Evolutionary conservation across 2,888 invertebrate species (phyloP).

Genomic region (Homarus gammarus): DNA sequence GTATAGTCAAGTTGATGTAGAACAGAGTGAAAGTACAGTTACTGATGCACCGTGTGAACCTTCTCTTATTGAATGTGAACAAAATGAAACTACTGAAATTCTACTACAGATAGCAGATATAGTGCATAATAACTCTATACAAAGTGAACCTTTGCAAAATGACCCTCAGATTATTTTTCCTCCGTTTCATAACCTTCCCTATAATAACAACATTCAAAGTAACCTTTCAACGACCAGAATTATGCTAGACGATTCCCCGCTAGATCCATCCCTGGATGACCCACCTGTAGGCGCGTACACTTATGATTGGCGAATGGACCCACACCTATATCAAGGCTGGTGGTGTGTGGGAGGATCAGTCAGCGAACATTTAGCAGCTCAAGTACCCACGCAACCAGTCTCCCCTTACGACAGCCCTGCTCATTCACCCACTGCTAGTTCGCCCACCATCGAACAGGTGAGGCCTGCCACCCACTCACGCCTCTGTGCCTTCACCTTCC

Average conservation of each 20-base stretch:
- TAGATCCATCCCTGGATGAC: slow-evolving; percentile 41
- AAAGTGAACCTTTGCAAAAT: slow-evolving; percentile 41
- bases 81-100: slow-evolving; percentile 47
- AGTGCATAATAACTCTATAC: slow-evolving; percentile 19
- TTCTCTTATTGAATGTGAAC: slow-evolving; percentile 39
- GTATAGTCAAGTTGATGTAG: neutral
- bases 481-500: slow-evolving; percentile 29
- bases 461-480: slow-evolving; percentile 51
- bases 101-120: slow-evolving; percentile 32
- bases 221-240: slow-evolving; percentile 37
- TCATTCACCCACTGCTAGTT: slow-evolving; percentile 43
- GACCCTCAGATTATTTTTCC: slow-evolving; percentile 23
- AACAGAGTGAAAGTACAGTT: slow-evolving; percentile 32
- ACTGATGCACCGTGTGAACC: slow-evolving; percentile 47
- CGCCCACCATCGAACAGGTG: slow-evolving; percentile 71
- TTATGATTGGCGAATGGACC: slow-evolving; percentile 73
- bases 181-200: slow-evolving; percentile 25
- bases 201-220: slow-evolving; percentile 29
- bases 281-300: slow-evolving; percentile 47
- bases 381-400: slow-evolving; percentile 75
- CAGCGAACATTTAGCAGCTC: slow-evolving; percentile 71
- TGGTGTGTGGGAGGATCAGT: slow-evolving; percentile 68
- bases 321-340: slow-evolving; percentile 73
- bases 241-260: slow-evolving; percentile 38
- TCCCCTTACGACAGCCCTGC: slow-evolving; percentile 75